A percentile compares a stretch with the other conserved stretches of the same genome.
These are phyloP conservation scores for Craseonycteris thonglongyai DNA, from an alignment of 2,113 vertebrate species.

Conservation along the genomic window DNA sequence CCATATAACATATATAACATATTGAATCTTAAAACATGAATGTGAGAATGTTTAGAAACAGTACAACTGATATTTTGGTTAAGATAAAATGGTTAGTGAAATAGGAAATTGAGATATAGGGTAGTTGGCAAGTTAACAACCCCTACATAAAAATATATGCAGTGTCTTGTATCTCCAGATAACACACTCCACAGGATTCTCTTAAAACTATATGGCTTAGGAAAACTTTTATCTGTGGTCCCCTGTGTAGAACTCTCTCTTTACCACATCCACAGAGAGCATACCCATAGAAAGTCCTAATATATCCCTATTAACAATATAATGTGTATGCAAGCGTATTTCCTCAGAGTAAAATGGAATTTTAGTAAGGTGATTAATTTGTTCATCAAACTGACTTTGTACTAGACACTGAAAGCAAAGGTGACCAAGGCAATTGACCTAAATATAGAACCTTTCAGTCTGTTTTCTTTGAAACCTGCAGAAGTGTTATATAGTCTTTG, in stretches of 20 bases:
- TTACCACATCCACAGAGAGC: not conserved
- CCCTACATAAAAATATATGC: not conserved
- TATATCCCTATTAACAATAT: not conserved
- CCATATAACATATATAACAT: not conserved
- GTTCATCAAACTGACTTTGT: slow-evolving; percentile 1
- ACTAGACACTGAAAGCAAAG: not conserved
- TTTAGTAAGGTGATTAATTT: slow-evolving; percentile 3
- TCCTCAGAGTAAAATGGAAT: not conserved
- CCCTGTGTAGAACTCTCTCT: not conserved
- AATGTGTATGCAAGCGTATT: not conserved
- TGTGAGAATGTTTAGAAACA: not conserved
- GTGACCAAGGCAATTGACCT: not conserved
- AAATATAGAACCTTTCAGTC: not conserved
- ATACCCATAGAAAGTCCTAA: not conserved
- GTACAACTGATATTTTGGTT: not conserved
- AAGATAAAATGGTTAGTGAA: not conserved
- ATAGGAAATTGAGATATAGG: not conserved
- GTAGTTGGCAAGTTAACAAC: not conserved
- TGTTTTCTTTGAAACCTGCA: not conserved
- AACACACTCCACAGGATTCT: not conserved
- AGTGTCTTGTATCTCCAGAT: not conserved
- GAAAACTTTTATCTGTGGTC: not conserved
- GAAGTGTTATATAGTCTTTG: not conserved
- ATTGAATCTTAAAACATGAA: not conserved
- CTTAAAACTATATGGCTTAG: not conserved